Conservation (phyloP, 2,113 vertebrate genomes). For the Tachycineta bicolor region DNA sequence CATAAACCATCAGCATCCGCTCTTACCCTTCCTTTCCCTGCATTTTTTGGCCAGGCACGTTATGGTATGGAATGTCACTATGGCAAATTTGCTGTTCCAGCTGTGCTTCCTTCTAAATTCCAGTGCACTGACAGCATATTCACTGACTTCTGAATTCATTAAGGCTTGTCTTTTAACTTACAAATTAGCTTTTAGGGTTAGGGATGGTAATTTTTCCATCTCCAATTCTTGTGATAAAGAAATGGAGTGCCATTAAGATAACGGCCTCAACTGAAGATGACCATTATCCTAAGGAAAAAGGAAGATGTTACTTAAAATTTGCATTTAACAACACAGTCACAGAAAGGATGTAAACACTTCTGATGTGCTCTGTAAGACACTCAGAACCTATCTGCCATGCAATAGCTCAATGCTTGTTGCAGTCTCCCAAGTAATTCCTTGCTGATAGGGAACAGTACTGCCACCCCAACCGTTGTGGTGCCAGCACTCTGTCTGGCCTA, state of each 20-base stretch:
- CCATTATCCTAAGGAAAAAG: not conserved
- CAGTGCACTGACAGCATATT: not conserved
- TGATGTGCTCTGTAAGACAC: not conserved
- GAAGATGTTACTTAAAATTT: not conserved
- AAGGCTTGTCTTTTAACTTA: not conserved
- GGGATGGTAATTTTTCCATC: not conserved
- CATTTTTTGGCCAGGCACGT: not conserved
- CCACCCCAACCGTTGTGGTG: not conserved
- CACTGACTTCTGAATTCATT: not conserved
- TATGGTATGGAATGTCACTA: not conserved
- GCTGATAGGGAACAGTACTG: not conserved
- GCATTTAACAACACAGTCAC: not conserved
- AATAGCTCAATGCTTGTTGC: not conserved
- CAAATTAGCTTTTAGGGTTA: not conserved
- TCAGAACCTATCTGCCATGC: not conserved
- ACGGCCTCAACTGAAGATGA: not conserved
- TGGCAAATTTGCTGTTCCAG: not conserved
- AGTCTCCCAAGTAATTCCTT: not conserved
- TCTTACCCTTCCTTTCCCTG: not conserved
- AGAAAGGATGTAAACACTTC: not conserved
- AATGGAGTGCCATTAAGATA: not conserved
- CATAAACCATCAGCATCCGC: not conserved
- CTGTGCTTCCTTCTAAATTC: not conserved
- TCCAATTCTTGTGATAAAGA: not conserved
- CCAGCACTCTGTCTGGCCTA: not conserved